These are phyloP conservation scores for Leucoraja erinaceus DNA, from an alignment of 2,113 vertebrate species.

Conservation along the genomic window DNA sequence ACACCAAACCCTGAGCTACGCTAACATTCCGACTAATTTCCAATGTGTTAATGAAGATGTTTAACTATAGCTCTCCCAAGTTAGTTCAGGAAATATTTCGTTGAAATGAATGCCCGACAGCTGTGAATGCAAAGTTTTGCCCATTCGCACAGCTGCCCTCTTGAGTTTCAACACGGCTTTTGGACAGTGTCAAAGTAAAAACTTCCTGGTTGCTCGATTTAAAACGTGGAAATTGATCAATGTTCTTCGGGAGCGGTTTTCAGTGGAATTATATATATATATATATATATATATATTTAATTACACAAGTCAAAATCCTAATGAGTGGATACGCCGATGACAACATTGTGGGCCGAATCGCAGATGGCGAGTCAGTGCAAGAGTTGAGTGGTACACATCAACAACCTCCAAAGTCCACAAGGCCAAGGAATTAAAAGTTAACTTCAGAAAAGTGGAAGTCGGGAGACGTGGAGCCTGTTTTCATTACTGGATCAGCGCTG, in stretches of 20 bases:
- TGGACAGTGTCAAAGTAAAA: neutral
- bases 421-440: too few species aligned
- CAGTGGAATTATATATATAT: neutral
- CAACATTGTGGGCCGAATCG: too few species aligned
- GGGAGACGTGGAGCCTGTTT: too few species aligned
- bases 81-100: neutral
- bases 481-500: too few species aligned
- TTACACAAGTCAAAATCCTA: neutral
- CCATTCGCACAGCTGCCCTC: neutral
- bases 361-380: too few species aligned
- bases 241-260: neutral
- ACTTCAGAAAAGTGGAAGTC: too few species aligned
- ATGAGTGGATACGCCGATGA: neutral
- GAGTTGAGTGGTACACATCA: too few species aligned
- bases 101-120: neutral
- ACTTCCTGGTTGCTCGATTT: neutral
- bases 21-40: neutral
- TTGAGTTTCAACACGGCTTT: neutral
- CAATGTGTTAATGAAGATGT: slow-evolving; percentile 22
- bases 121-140: neutral
- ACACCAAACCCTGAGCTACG: neutral
- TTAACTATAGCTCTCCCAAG: neutral
- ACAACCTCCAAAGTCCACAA: too few species aligned
- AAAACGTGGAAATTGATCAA: neutral
- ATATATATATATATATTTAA: neutral